Conservation (phyloP, 1,140 invertebrate species). For the Eciton burchellii region DNA sequence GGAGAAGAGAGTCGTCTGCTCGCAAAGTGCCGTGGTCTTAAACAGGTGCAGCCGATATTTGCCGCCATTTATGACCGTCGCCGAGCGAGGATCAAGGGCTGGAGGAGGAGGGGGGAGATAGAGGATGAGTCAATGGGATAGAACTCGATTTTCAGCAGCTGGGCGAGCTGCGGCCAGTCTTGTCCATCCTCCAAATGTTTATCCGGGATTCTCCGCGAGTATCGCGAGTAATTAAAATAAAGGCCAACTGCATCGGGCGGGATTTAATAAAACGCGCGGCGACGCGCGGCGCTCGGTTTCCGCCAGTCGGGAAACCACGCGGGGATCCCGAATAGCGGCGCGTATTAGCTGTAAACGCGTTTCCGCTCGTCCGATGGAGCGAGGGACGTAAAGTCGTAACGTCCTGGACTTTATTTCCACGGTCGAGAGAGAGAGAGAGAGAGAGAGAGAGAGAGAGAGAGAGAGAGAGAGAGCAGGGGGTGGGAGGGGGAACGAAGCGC, state of each 20-base stretch:
- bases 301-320: conserved; percentile 1
- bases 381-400: conserved; percentile 33
- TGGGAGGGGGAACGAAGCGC: conserved; percentile 41
- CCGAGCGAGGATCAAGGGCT: neutral
- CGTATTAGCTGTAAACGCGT: conserved; percentile 52
- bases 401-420: conserved; percentile 48
- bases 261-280: conserved; percentile 30
- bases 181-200: conserved; percentile 30
- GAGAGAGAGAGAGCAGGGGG: too few relatives aligned
- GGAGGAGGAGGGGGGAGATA: neutral
- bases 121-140: conserved; percentile 49
- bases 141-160: conserved; percentile 47
- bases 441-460: too few relatives aligned
- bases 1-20: conserved; percentile 31
- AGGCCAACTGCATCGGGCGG: conserved; percentile 11
- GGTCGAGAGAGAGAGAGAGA: too few relatives aligned
- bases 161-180: conserved; percentile 12
- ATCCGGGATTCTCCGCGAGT: conserved; percentile 27
- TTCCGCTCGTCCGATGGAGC: conserved; percentile 43
- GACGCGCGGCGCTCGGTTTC: conserved; percentile 36
- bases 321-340: conserved; percentile 45
- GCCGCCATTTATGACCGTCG: conserved; percentile 12
- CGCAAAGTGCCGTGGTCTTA: conserved; percentile 28
- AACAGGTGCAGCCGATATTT: conserved; percentile 51
- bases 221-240: conserved; percentile 52